Conservation (phyloP, 2,113 vertebrate species). For the Alouatta palliata region DNA sequence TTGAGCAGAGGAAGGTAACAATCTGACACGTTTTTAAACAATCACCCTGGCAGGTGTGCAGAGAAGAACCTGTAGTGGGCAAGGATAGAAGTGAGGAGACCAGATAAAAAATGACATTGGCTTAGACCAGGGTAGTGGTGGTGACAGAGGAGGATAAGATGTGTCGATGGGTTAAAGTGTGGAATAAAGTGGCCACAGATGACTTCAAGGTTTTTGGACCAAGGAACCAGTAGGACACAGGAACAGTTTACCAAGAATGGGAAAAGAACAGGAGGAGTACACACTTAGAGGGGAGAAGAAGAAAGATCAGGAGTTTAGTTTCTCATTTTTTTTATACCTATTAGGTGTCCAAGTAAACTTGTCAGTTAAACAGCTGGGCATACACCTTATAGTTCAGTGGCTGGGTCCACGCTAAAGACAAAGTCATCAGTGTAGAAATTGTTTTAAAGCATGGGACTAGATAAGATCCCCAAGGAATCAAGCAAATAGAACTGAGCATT, state of each 20-base stretch:
- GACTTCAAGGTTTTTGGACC: background rate
- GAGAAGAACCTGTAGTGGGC: background rate
- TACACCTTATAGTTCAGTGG: background rate
- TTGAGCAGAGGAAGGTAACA: background rate
- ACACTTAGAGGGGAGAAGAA: background rate
- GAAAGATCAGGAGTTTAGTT: background rate
- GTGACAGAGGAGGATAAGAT: background rate
- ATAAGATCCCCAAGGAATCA: background rate
- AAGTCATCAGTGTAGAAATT: background rate
- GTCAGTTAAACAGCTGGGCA: background rate
- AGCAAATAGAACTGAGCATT: background rate
- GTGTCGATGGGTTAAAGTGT: background rate
- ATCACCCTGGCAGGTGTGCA: background rate
- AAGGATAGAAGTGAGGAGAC: background rate
- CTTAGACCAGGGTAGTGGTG: background rate
- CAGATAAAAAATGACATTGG: background rate
- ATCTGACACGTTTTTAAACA: background rate
- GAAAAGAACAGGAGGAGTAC: background rate
- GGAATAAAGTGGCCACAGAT: background rate
- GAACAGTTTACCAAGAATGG: background rate
- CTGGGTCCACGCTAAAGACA: background rate
- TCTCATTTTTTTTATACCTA: background rate
- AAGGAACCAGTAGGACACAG: background rate
- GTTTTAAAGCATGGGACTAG: slow-evolving; percentile 21
- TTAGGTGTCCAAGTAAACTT: background rate